phyloP scores from a whole-genome alignment of 2,113 vertebrate genomes.

The Meleagris gallopavo region DNA sequence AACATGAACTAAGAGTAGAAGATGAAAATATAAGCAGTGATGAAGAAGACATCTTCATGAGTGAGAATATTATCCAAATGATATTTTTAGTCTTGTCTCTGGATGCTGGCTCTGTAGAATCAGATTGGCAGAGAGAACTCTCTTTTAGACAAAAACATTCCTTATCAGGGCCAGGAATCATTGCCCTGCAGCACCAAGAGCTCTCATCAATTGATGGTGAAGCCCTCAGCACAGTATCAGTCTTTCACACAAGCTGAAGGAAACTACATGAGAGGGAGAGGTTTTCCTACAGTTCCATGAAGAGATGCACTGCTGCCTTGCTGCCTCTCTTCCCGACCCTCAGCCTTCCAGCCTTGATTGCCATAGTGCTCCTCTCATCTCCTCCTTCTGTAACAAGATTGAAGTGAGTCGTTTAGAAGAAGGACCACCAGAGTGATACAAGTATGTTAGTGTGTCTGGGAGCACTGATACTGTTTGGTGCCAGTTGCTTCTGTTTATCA shows the following conservation, averaged over 20 bases:
- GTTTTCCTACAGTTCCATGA: neutral
- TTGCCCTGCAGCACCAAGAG: neutral
- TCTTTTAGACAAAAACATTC: neutral
- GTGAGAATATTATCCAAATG: neutral
- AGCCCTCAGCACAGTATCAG: neutral
- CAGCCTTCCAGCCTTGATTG: neutral
- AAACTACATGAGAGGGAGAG: neutral
- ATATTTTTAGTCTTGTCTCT: neutral
- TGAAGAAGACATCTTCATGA: neutral
- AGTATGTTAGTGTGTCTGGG: neutral
- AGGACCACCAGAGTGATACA: neutral
- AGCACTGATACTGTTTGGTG: neutral
- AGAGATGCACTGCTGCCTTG: neutral
- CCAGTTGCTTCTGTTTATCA: neutral
- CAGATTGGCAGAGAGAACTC: neutral
- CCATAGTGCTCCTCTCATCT: neutral
- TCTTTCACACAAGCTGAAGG: neutral
- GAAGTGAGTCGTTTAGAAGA: fast-evolving
- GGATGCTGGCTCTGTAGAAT: neutral
- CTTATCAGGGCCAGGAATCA: fast-evolving
- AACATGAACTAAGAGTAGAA: neutral
- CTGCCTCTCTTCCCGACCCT: neutral
- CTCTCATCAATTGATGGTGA: neutral
- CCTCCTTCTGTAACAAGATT: neutral
- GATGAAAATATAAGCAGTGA: neutral